Evolutionary conservation across 2,113 vertebrate genomes (phyloP).

Genomic region (Odocoileus hemionus): DNA sequence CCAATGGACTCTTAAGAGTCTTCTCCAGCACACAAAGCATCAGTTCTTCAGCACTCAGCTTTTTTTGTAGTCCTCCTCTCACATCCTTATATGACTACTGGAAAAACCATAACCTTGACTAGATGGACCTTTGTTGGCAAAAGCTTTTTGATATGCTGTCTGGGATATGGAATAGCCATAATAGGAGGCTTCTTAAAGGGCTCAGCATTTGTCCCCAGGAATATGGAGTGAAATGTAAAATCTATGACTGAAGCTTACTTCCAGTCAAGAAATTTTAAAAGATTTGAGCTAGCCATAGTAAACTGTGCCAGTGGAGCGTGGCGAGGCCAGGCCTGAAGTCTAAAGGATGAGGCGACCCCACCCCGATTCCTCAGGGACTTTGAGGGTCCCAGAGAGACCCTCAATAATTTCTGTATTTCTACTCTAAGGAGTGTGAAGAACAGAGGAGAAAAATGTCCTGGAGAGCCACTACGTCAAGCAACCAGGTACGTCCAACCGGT

Average conservation of each 20-base stretch:
- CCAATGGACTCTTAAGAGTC: not conserved
- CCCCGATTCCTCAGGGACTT: not conserved
- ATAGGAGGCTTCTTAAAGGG: not conserved
- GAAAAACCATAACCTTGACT: not conserved
- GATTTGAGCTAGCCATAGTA: not conserved
- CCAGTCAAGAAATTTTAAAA: not conserved
- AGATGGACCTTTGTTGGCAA: not conserved
- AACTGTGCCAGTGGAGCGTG: not conserved
- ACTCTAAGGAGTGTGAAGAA: rapidly evolving
- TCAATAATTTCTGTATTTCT: not conserved
- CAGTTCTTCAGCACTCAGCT: not conserved
- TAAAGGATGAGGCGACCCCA: not conserved
- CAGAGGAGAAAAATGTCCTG: not conserved
- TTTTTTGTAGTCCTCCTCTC: not conserved
- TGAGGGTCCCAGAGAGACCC: not conserved
- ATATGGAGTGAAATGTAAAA: not conserved
- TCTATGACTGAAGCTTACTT: not conserved
- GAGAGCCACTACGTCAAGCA: not conserved
- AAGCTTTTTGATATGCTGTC: not conserved
- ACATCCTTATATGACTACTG: not conserved
- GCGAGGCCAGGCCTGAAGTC: not conserved
- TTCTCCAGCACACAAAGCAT: not conserved
- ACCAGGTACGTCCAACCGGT: rapidly evolving
- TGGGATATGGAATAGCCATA: not conserved
- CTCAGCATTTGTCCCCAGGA: not conserved